Evolutionary conservation across 2,888 invertebrate species (phyloP).

Genomic region (Leptarthrus brevirostris): DNA sequence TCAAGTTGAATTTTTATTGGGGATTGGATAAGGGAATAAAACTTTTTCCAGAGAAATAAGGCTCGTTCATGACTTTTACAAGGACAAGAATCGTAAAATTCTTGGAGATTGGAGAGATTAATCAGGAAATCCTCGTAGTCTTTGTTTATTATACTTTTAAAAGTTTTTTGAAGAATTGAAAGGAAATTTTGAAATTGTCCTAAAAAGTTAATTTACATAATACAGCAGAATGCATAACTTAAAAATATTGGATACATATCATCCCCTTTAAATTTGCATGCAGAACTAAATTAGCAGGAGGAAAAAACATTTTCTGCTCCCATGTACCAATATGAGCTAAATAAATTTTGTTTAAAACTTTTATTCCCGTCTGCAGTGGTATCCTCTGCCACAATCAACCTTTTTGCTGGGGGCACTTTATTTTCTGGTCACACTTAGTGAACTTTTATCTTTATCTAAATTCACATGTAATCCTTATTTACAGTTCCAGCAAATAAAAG

Average conservation of each 20-base stretch:
- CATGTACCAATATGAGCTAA: background rate
- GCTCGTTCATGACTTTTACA: background rate
- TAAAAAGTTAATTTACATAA: too few species aligned
- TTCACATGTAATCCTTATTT: constrained; percentile 46
- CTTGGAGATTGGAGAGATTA: background rate
- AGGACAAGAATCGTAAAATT: background rate
- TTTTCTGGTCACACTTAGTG: constrained; percentile 45
- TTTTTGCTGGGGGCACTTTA: constrained; percentile 4
- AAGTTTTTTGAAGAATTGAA: too few species aligned
- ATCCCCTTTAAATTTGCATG: too few species aligned
- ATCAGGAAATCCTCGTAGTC: background rate
- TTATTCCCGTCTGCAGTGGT: background rate
- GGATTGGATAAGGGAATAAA: constrained; percentile 9
- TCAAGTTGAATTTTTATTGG: constrained; percentile 19
- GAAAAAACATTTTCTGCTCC: constrained; percentile 41
- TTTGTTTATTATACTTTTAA: too few species aligned
- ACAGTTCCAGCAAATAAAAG: constrained; percentile 40
- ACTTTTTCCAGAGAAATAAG: background rate
- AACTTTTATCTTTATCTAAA: constrained; percentile 46
- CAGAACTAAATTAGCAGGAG: too few species aligned
- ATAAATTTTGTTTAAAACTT: background rate
- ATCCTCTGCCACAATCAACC: background rate
- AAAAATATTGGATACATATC: too few species aligned
- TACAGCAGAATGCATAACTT: too few species aligned
- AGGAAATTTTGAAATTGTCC: too few species aligned